Conservation (phyloP, 1,140 invertebrate species). For the Procambarus clarkii region DNA sequence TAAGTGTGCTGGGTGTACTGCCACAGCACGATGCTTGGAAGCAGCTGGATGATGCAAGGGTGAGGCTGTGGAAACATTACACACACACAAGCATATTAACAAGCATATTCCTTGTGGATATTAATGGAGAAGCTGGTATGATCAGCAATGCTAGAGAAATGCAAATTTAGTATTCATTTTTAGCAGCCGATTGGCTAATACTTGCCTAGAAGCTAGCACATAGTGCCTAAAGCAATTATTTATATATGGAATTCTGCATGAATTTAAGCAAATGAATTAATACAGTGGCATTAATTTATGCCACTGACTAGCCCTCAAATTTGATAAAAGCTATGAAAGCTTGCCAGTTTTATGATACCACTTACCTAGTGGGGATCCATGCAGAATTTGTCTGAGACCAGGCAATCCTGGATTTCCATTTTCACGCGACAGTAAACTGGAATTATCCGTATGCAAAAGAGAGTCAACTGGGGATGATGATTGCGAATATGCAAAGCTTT, state of each 20-base stretch:
- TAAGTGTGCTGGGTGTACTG: constrained; percentile 37
- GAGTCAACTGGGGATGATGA: constrained; percentile 90
- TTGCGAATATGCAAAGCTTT: constrained; percentile 92
- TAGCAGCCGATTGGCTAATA: not conserved
- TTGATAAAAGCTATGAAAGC: not conserved
- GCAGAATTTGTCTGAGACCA: constrained; percentile 43
- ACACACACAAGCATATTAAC: constrained; percentile 20
- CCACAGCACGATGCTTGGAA: constrained; percentile 43
- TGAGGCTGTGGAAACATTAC: constrained; percentile 34
- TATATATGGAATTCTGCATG: not conserved
- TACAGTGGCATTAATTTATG: not conserved
- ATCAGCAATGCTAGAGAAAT: not conserved
- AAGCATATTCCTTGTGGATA: not conserved
- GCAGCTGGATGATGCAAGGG: constrained; percentile 45
- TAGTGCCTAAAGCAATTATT: not conserved
- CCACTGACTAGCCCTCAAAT: not conserved
- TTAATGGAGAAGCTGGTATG: not conserved
- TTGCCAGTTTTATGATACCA: not conserved
- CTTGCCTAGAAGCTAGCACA: not conserved
- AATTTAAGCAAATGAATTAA: not conserved
- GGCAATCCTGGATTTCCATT: constrained; percentile 42
- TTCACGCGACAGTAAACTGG: constrained; percentile 33
- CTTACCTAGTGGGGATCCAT: constrained; percentile 57
- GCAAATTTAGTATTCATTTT: not conserved
- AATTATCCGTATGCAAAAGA: constrained; percentile 55